Evolutionary conservation across 2,113 vertebrate genomes (phyloP), one percentile per base, ranked within the genome.

Genomic region (Dasypus novemcinctus): DNA sequence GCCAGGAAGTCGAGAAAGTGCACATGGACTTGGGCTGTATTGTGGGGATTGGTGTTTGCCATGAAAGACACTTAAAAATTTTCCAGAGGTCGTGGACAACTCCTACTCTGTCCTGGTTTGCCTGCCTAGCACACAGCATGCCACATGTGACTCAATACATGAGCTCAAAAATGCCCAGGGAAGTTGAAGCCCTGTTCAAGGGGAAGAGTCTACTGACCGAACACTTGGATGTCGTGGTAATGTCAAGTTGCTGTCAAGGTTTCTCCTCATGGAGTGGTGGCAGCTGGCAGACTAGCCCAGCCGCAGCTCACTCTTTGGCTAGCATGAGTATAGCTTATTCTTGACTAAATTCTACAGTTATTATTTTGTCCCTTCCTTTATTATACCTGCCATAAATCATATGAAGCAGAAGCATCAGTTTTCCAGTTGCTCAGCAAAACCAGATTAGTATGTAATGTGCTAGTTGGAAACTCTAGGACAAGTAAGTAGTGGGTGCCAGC

Each of bases 1-100:
- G 13, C 10, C 3, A 54, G 41, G 43, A 36, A 63, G 13, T 0
- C 57, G 68, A 87, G 43, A 21, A 41, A 33, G 36, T 5, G 0
- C 0, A 0, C 52, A 36, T 41, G 36, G 33, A 27, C 4, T 18
- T 8, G 68, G 33, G 7, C 4, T 23, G 33, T 36, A 8, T 36
- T 4, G 31, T 18, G 41, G 18, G 43, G 57, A 72, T 82, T 9
- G 21, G 17, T 15, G 64, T 78, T 81, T 64, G 1, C 59, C 66
- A 23, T n/a, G 29, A 38, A 69, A 66, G 54, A n/a, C 7, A 3
- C 6, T 41, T 52, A 20, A 21, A 75, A 43, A 2, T n/a, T 46
- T 41, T 20, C 29, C 10, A 4, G 14, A 33, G 20, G 43, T 59
- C 29, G 18, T 23, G 9, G 38, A 41, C 9, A 6, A 5, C 29